phyloP scores from a whole-genome alignment of 2,888 invertebrate genomes.

The Herminia tarsipennalis region DNA sequence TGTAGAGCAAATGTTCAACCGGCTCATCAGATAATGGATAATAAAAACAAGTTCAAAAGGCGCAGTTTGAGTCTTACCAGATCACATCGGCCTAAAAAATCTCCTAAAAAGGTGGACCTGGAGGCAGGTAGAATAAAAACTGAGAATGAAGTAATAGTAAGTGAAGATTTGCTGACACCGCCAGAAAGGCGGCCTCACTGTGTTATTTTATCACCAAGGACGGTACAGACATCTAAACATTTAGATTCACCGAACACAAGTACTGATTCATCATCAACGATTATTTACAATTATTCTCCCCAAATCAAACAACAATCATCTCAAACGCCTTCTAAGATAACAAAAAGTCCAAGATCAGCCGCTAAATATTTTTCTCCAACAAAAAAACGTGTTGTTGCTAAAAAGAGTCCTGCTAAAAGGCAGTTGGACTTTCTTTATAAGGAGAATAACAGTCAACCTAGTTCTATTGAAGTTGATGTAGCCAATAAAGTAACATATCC shows the following conservation, averaged over 20 bases:
- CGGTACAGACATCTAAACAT: not conserved
- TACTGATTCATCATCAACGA: slow-evolving; percentile 15
- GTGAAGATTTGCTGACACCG: not conserved
- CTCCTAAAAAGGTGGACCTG: not conserved
- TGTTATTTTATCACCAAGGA: too few relatives aligned
- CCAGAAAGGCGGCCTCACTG: not conserved
- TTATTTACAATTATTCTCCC: slow-evolving; percentile 32
- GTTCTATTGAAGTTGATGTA: slow-evolving; percentile 28
- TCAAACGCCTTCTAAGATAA: slow-evolving; percentile 32
- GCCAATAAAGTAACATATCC: slow-evolving; percentile 27
- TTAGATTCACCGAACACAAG: slow-evolving; percentile 1
- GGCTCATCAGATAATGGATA: slow-evolving; percentile 11
- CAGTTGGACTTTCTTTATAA: slow-evolving; percentile 49
- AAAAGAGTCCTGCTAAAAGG: slow-evolving; percentile 54
- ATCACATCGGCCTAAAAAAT: not conserved
- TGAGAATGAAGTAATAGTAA: not conserved
- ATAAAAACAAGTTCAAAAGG: not conserved
- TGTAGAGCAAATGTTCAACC: slow-evolving; percentile 30
- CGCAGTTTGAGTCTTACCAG: not conserved
- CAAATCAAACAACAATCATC: slow-evolving; percentile 5
- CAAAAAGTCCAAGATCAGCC: slow-evolving; percentile 41
- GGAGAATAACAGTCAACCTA: slow-evolving; percentile 15
- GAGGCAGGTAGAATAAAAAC: not conserved
- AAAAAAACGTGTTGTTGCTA: slow-evolving; percentile 58
- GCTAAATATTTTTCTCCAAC: slow-evolving; percentile 66